These are phyloP conservation scores for Mesoligia furuncula DNA, from an alignment of 2,888 invertebrate species.

Conservation along the genomic window DNA sequence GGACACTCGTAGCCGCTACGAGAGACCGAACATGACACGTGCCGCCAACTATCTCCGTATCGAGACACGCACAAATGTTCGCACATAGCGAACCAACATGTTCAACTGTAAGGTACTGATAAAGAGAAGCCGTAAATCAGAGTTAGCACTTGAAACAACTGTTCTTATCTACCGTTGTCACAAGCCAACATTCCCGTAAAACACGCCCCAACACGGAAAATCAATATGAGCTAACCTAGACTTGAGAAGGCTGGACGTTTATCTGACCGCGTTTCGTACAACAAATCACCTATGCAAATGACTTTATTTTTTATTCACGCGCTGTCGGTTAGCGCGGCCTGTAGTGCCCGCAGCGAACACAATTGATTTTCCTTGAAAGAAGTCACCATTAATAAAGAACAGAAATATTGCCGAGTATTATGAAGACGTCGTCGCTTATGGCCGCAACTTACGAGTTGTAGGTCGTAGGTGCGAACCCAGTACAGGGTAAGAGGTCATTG, in stretches of 20 bases:
- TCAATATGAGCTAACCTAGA: slow-evolving; percentile 67
- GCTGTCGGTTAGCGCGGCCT: slow-evolving; percentile 37
- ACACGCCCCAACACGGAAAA: slow-evolving; percentile 61
- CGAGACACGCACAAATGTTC: slow-evolving; percentile 60
- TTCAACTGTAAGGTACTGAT: slow-evolving; percentile 64
- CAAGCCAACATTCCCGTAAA: slow-evolving; percentile 38
- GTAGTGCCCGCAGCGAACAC: slow-evolving; percentile 33
- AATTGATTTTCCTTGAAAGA: slow-evolving; percentile 50
- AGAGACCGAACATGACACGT: slow-evolving; percentile 46
- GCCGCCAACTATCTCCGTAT: slow-evolving; percentile 42
- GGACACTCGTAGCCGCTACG: slow-evolving; percentile 21
- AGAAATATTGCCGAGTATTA: neutral
- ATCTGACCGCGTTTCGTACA: slow-evolving; percentile 66
- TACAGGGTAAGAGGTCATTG: too few relatives aligned
- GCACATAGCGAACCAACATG: slow-evolving; percentile 46
- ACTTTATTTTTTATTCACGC: slow-evolving; percentile 73
- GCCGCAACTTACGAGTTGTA: neutral
- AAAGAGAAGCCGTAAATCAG: slow-evolving; percentile 67
- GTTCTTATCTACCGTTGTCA: slow-evolving; percentile 59
- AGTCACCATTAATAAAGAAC: slow-evolving; percentile 11
- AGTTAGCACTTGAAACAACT: slow-evolving; percentile 59
- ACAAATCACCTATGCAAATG: slow-evolving; percentile 76
- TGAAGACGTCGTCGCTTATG: neutral
- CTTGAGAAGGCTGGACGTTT: slow-evolving; percentile 46
- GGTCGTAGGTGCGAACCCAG: neutral